These are phyloP conservation scores for Scomber colias DNA, from an alignment of 2,113 vertebrate genomes.

Conservation along the genomic window DNA sequence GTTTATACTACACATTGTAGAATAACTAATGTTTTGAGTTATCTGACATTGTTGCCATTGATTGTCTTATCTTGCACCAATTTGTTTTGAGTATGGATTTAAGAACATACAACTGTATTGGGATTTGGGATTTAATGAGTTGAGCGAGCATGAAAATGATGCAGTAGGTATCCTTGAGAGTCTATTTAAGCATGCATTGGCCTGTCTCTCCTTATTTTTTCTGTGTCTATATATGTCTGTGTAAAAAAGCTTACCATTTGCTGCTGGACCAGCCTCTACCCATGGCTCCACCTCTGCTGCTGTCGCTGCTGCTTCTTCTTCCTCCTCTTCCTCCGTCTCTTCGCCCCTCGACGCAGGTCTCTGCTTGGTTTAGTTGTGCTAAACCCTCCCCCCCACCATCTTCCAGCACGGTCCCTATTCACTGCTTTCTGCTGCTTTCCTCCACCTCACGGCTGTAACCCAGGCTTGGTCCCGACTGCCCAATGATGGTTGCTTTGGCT, in stretches of 20 bases:
- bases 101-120: background rate
- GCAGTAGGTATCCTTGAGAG: slow-evolving; percentile 41
- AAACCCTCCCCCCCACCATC: slow-evolving; percentile 52
- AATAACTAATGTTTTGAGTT: slow-evolving; percentile 19
- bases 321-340: slow-evolving; percentile 80
- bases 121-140: slow-evolving; percentile 21
- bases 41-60: slow-evolving; percentile 12
- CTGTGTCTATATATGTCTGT: slow-evolving; percentile 77
- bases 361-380: slow-evolving; percentile 81
- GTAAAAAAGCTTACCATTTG: slow-evolving; percentile 81
- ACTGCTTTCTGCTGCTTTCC: slow-evolving; percentile 56
- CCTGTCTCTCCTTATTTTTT: slow-evolving; percentile 77
- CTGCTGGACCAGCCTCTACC: slow-evolving; percentile 80
- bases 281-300: slow-evolving; percentile 78
- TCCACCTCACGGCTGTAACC: slow-evolving; percentile 47
- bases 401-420: slow-evolving; percentile 56
- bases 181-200: slow-evolving; percentile 71
- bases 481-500: slow-evolving; percentile 54
- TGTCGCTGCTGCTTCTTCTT: slow-evolving; percentile 74
- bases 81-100: background rate
- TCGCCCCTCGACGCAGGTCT: slow-evolving; percentile 83
- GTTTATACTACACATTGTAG: slow-evolving; percentile 16
- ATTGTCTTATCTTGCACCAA: background rate
- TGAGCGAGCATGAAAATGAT: slow-evolving; percentile 26
- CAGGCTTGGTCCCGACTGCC: slow-evolving; percentile 46